phyloP scores from a whole-genome alignment of 2,888 invertebrate genomes.

The Digitonthophagus gazella region DNA sequence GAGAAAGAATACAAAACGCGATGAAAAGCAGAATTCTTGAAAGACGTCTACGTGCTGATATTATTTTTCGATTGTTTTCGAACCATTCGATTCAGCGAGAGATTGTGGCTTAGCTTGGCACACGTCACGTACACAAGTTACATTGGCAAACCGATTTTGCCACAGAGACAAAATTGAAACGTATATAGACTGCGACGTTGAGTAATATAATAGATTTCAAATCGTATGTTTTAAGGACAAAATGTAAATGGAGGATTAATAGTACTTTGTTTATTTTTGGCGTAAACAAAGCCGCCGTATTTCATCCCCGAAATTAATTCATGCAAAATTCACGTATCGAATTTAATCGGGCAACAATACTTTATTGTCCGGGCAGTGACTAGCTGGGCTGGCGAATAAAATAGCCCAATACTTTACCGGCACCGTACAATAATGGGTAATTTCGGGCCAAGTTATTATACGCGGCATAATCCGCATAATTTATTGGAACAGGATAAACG shows the following conservation, averaged over 20 bases:
- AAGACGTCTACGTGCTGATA: constrained; percentile 9
- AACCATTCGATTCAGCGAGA: constrained; percentile 6
- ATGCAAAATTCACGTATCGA: neutral
- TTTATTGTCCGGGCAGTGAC: neutral
- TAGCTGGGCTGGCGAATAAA: neutral
- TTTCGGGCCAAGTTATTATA: neutral
- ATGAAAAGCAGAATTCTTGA: neutral
- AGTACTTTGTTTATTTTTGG: neutral
- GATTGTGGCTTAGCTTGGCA: neutral
- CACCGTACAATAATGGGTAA: neutral
- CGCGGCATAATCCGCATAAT: neutral
- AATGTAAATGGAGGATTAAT: neutral
- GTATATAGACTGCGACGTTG: no score
- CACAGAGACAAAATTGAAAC: neutral
- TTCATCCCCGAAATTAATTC: neutral
- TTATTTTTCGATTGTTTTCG: constrained; percentile 15
- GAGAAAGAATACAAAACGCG: neutral
- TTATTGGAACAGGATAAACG: neutral
- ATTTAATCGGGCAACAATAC: neutral
- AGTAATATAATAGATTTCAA: no score
- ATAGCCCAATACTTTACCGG: neutral
- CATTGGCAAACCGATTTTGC: neutral
- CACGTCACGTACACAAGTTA: neutral
- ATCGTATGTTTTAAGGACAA: no score
- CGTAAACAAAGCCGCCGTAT: neutral